Evolutionary conservation across 2,113 vertebrate species (phyloP).

Genomic region (Cyprinodon variegatus): DNA sequence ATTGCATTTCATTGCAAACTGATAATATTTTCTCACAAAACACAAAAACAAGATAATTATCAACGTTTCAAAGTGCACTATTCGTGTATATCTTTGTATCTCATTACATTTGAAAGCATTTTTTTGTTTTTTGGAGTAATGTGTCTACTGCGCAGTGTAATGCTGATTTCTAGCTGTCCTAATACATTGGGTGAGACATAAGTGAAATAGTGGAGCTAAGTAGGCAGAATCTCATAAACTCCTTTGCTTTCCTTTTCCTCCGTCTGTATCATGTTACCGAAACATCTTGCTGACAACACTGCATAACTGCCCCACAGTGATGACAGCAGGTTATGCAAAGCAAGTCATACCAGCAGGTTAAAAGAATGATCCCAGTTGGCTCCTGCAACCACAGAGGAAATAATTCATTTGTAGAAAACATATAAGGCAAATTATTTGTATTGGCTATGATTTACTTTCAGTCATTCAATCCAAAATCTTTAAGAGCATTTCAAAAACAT

Average conservation of each 20-base stretch:
- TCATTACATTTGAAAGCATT: background rate
- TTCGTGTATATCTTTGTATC: background rate
- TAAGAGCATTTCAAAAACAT: background rate
- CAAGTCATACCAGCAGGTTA: background rate
- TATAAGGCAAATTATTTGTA: background rate
- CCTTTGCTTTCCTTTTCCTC: constrained; percentile 23
- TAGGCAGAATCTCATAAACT: constrained; percentile 17
- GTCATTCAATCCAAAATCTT: background rate
- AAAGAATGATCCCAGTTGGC: background rate
- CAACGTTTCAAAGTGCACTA: background rate
- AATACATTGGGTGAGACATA: background rate
- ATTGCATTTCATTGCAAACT: background rate
- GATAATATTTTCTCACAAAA: background rate
- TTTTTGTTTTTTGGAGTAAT: background rate
- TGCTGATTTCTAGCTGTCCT: background rate
- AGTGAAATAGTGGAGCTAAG: background rate
- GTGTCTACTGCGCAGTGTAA: background rate
- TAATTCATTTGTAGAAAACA: background rate
- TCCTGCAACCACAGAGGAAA: background rate
- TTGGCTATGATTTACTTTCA: too few relatives aligned
- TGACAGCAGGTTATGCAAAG: constrained; percentile 45
- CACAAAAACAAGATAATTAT: background rate
- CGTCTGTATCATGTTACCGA: constrained; percentile 35
- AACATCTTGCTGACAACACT: constrained; percentile 43
- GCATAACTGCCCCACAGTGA: constrained; percentile 51